Conservation (phyloP, 2,113 vertebrate species). For the Potamarius usumacintae region DNA sequence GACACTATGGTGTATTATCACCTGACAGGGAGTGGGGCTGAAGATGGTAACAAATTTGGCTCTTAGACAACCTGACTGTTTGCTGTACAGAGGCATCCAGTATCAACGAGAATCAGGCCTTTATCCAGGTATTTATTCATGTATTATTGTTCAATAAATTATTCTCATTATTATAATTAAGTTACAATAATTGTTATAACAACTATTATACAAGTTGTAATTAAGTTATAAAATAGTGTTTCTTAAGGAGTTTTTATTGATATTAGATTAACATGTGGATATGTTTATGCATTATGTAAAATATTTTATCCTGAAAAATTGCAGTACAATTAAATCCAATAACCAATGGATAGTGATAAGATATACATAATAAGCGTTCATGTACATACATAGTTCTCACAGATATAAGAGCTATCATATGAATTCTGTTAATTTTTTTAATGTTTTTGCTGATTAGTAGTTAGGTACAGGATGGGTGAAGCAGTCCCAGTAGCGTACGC, state of each 20-base stretch:
- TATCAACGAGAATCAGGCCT: not conserved
- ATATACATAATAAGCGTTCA: not conserved
- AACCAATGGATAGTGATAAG: not conserved
- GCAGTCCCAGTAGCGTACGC: not conserved
- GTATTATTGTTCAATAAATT: not conserved
- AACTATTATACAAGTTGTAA: not conserved
- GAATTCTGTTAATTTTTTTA: not conserved
- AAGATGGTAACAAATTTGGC: slow-evolving; percentile 72
- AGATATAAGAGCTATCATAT: not conserved
- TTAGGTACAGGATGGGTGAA: not conserved
- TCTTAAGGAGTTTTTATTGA: not conserved
- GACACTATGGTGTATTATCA: slow-evolving; percentile 46
- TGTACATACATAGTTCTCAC: not conserved
- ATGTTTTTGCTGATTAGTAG: not conserved
- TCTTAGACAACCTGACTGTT: slow-evolving; percentile 60
- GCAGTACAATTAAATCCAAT: not conserved
- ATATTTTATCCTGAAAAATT: not conserved
- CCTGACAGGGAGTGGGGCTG: slow-evolving; percentile 74
- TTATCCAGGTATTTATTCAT: not conserved
- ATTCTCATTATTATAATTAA: no score
- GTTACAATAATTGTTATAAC: not conserved
- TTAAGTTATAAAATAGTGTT: not conserved
- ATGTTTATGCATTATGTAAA: not conserved
- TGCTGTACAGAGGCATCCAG: slow-evolving; percentile 45
- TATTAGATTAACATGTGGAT: not conserved